Evolutionary conservation across 2,113 vertebrate species (phyloP), one percentile per base, ranked within the genome.

Genomic region (Fulica atra): DNA sequence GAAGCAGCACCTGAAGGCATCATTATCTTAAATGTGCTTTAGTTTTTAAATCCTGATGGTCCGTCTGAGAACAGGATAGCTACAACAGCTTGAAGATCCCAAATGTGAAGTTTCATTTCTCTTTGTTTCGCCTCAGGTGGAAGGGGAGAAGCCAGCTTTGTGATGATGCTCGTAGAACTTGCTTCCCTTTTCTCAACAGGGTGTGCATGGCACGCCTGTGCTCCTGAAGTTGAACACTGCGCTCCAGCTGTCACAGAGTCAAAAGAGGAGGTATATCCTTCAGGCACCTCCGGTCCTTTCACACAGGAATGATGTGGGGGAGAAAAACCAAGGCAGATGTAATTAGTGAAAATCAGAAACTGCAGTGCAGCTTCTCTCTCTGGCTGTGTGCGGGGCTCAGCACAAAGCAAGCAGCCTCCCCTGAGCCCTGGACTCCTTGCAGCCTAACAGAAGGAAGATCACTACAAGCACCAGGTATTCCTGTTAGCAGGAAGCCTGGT

Each of bases 391-490:
- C 46, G 57, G 81, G 87, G 51, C 70, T 50, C 76, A 76, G 64
- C 86, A 88, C 92, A 96, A 72, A 94, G 95, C 92, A 85, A 93
- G 79, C 88, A 81, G 56, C 79, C 73, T 94, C 66, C 73, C 46
- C 16, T 35, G 57, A 70, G 85, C 65, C 40, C 69, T 84, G 70
- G 90, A 86, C 16, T 59, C 29, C 70, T 71, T 64, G 77, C 74
- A 80, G 57, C n/a, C 57, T 73, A 64, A 78, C 88, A 96, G 94
- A 74, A 88, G 84, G 92, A 88, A 60, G 76, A 88, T 82, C 69
- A 86, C 83, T 77, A 21, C 60, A 79, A 96, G 76, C 70, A 95
- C 86, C 81, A 94, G 91, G 96, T 94, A 97, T 95, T 96, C 84
- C 65, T 94, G 92, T 73, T 95, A 95, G 85, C n/a, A 5, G 78